Evolutionary conservation across 1,140 invertebrate genomes (phyloP).

Genomic region (Macrotrachela quadricornifera): DNA sequence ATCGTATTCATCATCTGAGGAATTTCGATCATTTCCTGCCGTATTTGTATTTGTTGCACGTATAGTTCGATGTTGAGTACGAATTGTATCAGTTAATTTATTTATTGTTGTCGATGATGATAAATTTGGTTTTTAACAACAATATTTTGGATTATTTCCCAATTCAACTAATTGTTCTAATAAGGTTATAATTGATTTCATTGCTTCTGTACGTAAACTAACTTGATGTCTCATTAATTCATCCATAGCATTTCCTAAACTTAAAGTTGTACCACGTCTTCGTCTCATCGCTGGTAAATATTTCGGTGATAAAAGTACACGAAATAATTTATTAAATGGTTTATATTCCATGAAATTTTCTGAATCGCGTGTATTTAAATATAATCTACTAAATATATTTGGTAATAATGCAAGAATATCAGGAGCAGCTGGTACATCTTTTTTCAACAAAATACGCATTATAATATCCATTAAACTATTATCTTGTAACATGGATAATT

Average conservation of each 20-base stretch:
- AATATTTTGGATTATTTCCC: slow-evolving; percentile 52
- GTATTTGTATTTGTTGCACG: neutral
- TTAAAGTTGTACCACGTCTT: slow-evolving; percentile 56
- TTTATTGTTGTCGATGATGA: slow-evolving; percentile 34
- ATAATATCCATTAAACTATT: slow-evolving; percentile 72
- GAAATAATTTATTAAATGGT: slow-evolving; percentile 63
- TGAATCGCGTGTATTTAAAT: slow-evolving; percentile 58
- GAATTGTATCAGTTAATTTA: too few relatives aligned
- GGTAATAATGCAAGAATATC: slow-evolving; percentile 68
- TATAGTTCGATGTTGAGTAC: too few relatives aligned
- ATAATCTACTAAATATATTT: slow-evolving; percentile 71
- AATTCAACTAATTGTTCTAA: slow-evolving; percentile 39
- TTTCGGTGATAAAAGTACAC: slow-evolving; percentile 52
- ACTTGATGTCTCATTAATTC: slow-evolving; percentile 78
- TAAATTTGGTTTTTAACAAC: slow-evolving; percentile 51
- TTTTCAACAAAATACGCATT: slow-evolving; percentile 57
- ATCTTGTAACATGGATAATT: slow-evolving; percentile 54
- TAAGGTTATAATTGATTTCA: slow-evolving; percentile 51
- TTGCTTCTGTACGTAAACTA: slow-evolving; percentile 53
- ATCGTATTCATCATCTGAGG: neutral
- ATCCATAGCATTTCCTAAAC: slow-evolving; percentile 76
- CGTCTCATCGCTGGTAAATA: slow-evolving; percentile 66
- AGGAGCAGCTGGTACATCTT: slow-evolving; percentile 64
- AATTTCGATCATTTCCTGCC: neutral
- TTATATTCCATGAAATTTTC: slow-evolving; percentile 55